Evolutionary conservation across 2,797 vertebrate genomes (phyloP).

Genomic region (Astyanax mexicanus): DNA sequence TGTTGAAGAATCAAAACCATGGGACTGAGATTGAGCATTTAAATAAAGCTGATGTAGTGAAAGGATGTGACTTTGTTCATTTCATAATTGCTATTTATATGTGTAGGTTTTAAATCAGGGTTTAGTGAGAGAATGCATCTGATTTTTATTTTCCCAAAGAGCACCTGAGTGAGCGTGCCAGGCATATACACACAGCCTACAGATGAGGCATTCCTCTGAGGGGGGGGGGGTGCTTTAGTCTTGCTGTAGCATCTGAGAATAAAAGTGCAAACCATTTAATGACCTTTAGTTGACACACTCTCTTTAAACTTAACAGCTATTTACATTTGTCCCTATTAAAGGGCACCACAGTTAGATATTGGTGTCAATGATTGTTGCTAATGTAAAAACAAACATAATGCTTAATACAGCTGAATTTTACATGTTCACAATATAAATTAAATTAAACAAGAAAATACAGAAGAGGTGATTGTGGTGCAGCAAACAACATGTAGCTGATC

Average conservation of each 20-base stretch:
- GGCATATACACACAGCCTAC: constrained; percentile 56
- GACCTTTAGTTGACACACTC: neutral
- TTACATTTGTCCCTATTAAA: neutral
- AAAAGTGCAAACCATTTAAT: constrained; percentile 32
- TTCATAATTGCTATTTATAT: constrained; percentile 9
- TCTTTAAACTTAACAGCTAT: neutral
- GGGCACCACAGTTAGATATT: neutral
- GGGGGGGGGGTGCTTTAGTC: constrained; percentile 31
- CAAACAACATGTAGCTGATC: neutral
- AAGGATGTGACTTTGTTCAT: neutral
- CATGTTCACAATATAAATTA: too few species aligned
- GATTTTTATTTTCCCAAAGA: constrained; percentile 20
- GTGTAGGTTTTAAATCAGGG: constrained; percentile 11
- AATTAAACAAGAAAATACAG: neutral
- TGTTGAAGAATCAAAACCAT: neutral
- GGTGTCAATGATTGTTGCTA: neutral
- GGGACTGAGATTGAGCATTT: constrained; percentile 6
- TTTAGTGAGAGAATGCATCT: constrained; percentile 35
- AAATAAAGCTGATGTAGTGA: constrained; percentile 11
- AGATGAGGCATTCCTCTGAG: constrained; percentile 51
- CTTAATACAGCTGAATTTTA: neutral
- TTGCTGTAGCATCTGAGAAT: constrained; percentile 48
- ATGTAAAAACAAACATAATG: neutral
- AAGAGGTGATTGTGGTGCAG: neutral
- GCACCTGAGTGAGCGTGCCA: constrained; percentile 52